These are phyloP conservation scores for Yponomeuta cagnagella DNA, from an alignment of 2,888 invertebrate species.

Conservation along the genomic window DNA sequence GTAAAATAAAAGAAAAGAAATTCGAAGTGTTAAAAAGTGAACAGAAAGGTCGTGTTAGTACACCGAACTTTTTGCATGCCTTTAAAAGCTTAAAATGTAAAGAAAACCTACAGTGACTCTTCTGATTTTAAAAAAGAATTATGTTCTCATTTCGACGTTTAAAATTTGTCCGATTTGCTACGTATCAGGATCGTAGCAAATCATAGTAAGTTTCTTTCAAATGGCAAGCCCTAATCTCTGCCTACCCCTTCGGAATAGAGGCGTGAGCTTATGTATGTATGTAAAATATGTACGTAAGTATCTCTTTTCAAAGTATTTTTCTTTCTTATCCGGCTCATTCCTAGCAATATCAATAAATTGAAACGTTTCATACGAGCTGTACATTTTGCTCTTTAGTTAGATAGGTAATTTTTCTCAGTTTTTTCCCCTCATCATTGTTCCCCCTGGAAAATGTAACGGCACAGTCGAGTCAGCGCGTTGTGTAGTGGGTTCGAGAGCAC, in stretches of 20 bases:
- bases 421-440: background rate
- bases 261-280: too few relatives aligned
- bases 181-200: too few relatives aligned
- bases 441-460: background rate
- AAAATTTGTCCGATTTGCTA: too few relatives aligned
- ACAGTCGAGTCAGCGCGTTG: constrained; percentile 5
- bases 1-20: background rate
- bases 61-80: background rate
- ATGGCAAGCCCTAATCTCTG: too few relatives aligned
- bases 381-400: background rate
- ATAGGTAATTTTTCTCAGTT: background rate
- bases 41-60: background rate
- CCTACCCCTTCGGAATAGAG: too few relatives aligned
- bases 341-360: too few relatives aligned
- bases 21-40: background rate
- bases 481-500: constrained; percentile 9
- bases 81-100: background rate
- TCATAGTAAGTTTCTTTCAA: too few relatives aligned
- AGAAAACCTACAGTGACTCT: background rate
- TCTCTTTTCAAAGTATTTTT: too few relatives aligned
- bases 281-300: too few relatives aligned
- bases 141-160: too few relatives aligned
- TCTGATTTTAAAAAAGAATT: background rate
- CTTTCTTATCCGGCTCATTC: too few relatives aligned
- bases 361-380: too few relatives aligned